These are phyloP conservation scores for Troides aeacus DNA, from an alignment of 2,888 invertebrate species.

Conservation along the genomic window DNA sequence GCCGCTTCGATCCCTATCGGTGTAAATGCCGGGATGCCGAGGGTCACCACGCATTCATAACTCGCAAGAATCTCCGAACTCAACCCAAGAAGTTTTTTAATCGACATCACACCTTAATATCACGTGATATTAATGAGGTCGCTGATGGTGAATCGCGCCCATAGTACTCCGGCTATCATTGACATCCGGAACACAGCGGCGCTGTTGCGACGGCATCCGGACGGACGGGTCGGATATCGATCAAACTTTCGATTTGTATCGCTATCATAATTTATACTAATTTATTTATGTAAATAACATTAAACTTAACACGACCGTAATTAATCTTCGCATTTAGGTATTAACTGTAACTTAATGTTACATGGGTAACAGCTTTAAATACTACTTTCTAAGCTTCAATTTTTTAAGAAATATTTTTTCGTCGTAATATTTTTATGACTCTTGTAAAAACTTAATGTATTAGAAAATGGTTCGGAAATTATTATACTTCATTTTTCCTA, in stretches of 20 bases:
- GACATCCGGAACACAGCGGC: too few relatives aligned
- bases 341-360: not conserved
- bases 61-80: conserved; percentile 19
- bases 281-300: conserved; percentile 6
- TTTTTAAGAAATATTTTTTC: not conserved
- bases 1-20: conserved; percentile 42
- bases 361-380: not conserved
- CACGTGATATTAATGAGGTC: too few relatives aligned
- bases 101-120: too few relatives aligned
- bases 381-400: not conserved
- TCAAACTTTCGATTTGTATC: conserved; percentile 24
- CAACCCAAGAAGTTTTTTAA: not conserved
- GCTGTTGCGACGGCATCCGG: not conserved
- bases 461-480: too few relatives aligned
- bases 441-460: too few relatives aligned
- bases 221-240: conserved; percentile 21
- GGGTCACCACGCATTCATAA: conserved; percentile 34
- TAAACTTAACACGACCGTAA: conserved; percentile 6
- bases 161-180: too few relatives aligned
- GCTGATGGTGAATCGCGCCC: too few relatives aligned
- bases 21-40: conserved; percentile 39
- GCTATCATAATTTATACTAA: conserved; percentile 2
- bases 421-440: too few relatives aligned
- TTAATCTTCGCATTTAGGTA: not conserved
- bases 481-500: too few relatives aligned